A percentile compares a stretch with the other conserved stretches of the same genome.
Evolutionary conservation across 2,113 vertebrate species (phyloP).

Genomic region (Salvelinus sp.): DNA sequence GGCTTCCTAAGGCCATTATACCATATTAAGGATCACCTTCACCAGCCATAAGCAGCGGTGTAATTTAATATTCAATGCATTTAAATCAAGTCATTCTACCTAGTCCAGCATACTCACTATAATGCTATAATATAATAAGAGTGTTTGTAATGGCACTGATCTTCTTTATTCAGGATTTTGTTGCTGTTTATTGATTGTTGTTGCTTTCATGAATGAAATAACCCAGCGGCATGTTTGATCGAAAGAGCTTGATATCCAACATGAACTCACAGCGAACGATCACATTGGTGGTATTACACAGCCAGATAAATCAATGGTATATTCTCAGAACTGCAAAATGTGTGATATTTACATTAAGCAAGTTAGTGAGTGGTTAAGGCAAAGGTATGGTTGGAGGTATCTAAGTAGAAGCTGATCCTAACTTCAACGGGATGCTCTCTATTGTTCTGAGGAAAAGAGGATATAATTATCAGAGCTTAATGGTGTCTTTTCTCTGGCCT

Average conservation of each 20-base stretch:
- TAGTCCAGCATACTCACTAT: conserved; percentile 15
- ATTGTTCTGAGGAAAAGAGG: conserved; percentile 20
- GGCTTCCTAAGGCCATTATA: conserved; percentile 33
- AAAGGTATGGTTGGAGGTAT: neutral
- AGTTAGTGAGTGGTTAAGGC: too few relatives aligned
- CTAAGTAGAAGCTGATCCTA: conserved; percentile 26
- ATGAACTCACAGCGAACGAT: neutral
- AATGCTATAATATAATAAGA: conserved; percentile 1
- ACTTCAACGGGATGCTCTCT: conserved; percentile 11
- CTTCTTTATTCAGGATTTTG: conserved; percentile 46
- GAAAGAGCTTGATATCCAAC: conserved; percentile 18
- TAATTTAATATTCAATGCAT: conserved; percentile 33
- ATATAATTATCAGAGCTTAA: conserved; percentile 45
- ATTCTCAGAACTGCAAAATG: too few relatives aligned
- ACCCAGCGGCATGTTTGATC: conserved; percentile 17
- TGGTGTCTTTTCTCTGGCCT: conserved; percentile 39
- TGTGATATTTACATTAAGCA: too few relatives aligned
- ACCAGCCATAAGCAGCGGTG: conserved; percentile 3
- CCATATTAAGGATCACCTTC: too few relatives aligned
- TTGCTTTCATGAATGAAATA: conserved; percentile 10
- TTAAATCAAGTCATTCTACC: conserved; percentile 17
- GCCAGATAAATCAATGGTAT: too few relatives aligned
- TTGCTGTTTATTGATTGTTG: conserved; percentile 41
- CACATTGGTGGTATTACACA: conserved; percentile 7
- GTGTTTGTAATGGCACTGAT: conserved; percentile 29